phyloP scores from a whole-genome alignment of 2,888 invertebrate genomes.

The Cataglyphis albicans region DNA sequence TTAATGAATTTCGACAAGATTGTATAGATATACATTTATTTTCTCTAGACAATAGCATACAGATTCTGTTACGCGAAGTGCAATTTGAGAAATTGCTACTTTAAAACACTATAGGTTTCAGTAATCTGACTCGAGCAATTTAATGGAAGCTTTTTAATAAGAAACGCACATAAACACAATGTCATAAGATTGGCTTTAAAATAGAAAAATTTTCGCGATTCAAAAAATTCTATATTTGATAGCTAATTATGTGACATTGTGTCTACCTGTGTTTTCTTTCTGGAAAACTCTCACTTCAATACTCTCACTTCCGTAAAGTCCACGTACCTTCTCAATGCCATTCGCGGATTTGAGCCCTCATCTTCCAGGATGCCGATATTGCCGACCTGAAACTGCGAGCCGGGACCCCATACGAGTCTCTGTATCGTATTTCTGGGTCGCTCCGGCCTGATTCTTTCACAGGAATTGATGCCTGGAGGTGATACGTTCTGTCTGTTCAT shows the following conservation, averaged over 20 bases:
- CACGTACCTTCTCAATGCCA: constrained; percentile 81
- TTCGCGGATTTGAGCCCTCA: constrained; percentile 82
- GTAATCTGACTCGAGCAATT: not conserved
- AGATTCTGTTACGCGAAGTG: not conserved
- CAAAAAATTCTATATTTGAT: too few relatives aligned
- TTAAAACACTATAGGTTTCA: not conserved
- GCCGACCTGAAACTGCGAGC: constrained; percentile 79
- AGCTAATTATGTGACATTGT: too few relatives aligned
- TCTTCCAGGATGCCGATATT: constrained; percentile 77
- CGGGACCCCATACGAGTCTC: constrained; percentile 81
- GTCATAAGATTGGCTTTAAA: too few relatives aligned
- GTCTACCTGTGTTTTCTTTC: too few relatives aligned
- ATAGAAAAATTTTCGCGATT: too few relatives aligned
- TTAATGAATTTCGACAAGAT: not conserved
- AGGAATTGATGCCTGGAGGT: constrained; percentile 78
- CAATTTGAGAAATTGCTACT: not conserved
- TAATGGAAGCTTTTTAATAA: too few relatives aligned
- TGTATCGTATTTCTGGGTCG: constrained; percentile 83
- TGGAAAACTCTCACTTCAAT: not conserved
- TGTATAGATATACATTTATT: not conserved
- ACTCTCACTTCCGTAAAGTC: not conserved
- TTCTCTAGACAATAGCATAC: not conserved
- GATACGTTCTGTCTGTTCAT: constrained; percentile 78
- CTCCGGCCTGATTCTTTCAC: constrained; percentile 83
- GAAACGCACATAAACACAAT: too few relatives aligned